phyloP scores from a whole-genome alignment of 2,797 vertebrate genomes.

The Enteromius viviparus region DNA sequence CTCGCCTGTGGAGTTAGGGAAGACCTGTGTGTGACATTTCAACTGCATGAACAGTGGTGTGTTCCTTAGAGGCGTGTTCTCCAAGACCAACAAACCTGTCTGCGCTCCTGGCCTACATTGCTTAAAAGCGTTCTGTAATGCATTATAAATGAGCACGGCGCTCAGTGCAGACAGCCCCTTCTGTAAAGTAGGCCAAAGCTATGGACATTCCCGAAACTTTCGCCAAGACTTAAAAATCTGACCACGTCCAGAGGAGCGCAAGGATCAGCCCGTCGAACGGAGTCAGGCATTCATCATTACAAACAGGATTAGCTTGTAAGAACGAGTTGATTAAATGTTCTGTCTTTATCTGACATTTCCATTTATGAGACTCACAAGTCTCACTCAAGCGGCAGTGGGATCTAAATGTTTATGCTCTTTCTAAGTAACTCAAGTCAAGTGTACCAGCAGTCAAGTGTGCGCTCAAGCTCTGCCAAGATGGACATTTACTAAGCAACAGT shows the following conservation, averaged over 20 bases:
- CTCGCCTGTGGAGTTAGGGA: constrained; percentile 14
- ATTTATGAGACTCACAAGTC: constrained; percentile 25
- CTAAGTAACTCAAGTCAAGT: constrained; percentile 9
- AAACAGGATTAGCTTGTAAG: constrained; percentile 35
- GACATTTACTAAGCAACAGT: background rate
- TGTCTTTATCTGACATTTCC: constrained; percentile 31
- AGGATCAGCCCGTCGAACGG: constrained; percentile 3
- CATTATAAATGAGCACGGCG: constrained; percentile 56
- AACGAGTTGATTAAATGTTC: constrained; percentile 7
- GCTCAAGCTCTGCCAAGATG: background rate
- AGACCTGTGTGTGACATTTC: constrained; percentile 41
- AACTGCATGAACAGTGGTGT: constrained; percentile 16
- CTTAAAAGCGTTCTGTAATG: constrained; percentile 49
- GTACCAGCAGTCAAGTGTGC: background rate
- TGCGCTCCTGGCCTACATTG: constrained; percentile 36
- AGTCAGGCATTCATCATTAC: constrained; percentile 41
- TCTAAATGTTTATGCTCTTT: constrained; percentile 35
- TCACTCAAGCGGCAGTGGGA: constrained; percentile 12
- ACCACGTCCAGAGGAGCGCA: constrained; percentile 3
- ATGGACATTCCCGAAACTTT: constrained; percentile 28
- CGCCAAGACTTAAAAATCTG: constrained; percentile 23
- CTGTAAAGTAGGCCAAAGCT: constrained; percentile 50
- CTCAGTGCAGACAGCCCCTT: constrained; percentile 28
- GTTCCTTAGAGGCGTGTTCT: constrained; percentile 37
- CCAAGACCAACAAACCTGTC: constrained; percentile 44